Base-by-base conservation (phyloP, 35 echinoderm and acorn worm species). In the Acanthaster planci region DNA sequence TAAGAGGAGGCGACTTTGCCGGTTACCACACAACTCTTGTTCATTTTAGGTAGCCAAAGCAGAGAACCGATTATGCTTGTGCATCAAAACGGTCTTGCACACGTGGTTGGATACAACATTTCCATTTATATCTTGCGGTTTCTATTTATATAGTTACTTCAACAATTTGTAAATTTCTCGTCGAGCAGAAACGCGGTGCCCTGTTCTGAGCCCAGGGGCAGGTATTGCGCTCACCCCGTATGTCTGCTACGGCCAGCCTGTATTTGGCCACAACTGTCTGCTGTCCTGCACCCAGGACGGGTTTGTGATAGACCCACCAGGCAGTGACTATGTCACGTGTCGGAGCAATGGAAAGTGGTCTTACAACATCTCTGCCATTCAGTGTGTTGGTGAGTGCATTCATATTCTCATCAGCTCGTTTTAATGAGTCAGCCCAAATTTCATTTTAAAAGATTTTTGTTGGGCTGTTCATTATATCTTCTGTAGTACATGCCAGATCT, bases 311-410 rank as follows among this genome's bases (percentile, higher is more conserved):
- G 26, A 40, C 56, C 79, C 87, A 4, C 38, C 15, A n/a, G 58
- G 22, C 47, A 37, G 38, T 8, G 59, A 34, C 27, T n/a, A 83
- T 38, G 68, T 80, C 2, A 57, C 67, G 12, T 89, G 87, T 55
- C 80, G 83, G 2, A 79, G 78, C 22, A 83, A 55, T 8, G 87
- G 87, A 38, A 31, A 75, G 80, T 89, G 87, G 87, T 89, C 80
- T 6, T 31, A 59, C 16, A 76, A 83, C 44, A 77, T 76, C 37
- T 64, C 78, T 14, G 23, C 19, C 15, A 59, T 80, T 23, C 29
- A 40, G 8, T 89, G 87, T 89, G 86, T 88, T 82, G 86, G 86
- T 88, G 15, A 88, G 86, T 88, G 18, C 6, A 5, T 31, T 21
- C 2, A 40, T 42, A 7, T 0, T 9, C 40, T 79, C n/a, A 0